These are phyloP conservation scores for Microplitis mediator DNA, from an alignment of 1,140 invertebrate genomes.

Conservation along the genomic window DNA sequence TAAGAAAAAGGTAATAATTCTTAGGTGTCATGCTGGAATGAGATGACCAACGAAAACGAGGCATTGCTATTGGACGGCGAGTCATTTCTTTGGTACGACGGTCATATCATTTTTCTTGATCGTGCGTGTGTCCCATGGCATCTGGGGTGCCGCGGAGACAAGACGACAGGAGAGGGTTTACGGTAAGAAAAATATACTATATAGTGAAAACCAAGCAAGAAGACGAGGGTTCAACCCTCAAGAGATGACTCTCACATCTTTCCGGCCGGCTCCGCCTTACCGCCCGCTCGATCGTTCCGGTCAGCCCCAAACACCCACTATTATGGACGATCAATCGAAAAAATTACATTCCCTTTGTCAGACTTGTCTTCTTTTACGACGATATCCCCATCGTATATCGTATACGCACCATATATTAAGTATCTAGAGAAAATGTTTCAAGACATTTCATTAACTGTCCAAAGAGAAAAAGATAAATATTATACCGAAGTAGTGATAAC, in stretches of 20 bases:
- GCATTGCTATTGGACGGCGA: conserved; percentile 42
- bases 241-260: conserved; percentile 51
- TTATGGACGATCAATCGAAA: conserved; percentile 55
- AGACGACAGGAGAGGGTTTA: background rate
- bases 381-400: background rate
- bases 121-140: conserved; percentile 31
- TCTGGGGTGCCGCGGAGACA: conserved; percentile 24
- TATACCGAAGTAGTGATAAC: background rate
- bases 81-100: conserved; percentile 43
- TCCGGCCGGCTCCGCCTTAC: conserved; percentile 46
- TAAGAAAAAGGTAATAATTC: conserved; percentile 7
- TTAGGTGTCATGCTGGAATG: background rate
- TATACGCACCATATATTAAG: background rate
- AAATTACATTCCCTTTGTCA: conserved; percentile 36
- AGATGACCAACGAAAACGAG: conserved; percentile 17
- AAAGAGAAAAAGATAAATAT: too few species aligned
- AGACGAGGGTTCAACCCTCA: conserved; percentile 47
- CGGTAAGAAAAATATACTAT: background rate
- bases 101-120: conserved; percentile 57
- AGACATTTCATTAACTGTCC: too few species aligned
- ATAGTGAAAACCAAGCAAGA: background rate
- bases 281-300: conserved; percentile 45
- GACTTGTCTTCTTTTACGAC: background rate
- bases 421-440: too few species aligned
- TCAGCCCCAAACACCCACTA: conserved; percentile 50